Evolutionary conservation across 1,140 invertebrate genomes (phyloP), one percentile per base, ranked within the genome.

Genomic region (Bradysia coprophila): DNA sequence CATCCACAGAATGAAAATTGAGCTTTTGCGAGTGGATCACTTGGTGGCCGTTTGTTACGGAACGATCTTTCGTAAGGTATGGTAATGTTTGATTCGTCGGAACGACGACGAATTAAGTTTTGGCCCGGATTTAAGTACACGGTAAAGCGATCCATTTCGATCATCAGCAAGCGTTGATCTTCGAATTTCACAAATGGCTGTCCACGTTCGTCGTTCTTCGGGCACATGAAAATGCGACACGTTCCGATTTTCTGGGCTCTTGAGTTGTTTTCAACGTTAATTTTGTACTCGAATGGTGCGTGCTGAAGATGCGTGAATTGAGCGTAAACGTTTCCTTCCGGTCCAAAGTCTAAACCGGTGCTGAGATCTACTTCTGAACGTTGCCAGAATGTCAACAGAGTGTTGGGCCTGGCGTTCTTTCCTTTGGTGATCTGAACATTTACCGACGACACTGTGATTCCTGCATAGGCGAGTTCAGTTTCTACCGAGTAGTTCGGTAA

Each of bases 281-380:
- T 65, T 3, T 51, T 63, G 48, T 77, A 78, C 21, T 57, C 57
- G 55, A 74, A 81, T 0, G 66, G 66, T 9, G 67, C 64, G 46
- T 79, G 72, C 53, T 79, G 73, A 32, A 80, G 56, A 52, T 80
- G 76, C 0, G 68, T 74, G 49, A 75, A 71, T 4, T 70, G 61
- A 4, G 69, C 69, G 46, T 67, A 67, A 61, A 42, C 72, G 56
- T 34, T 71, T 47, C 19, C 70, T 40, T 71, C 42, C 49, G 61
- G 53, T 54, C 62, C 44, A 61, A 68, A 76, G 52, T 76, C 73
- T 3, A 76, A 51, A 5, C 73, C 75, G 13, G 69, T 61, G 0
- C 70, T 67, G 31, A 77, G 51, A 47, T 76, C 68, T 20, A 75
- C 62, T 41, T 72, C 69, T 16, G 69, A 73, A 45, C 61, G 52